Evolutionary conservation across 1,140 invertebrate genomes (phyloP), one percentile per base, ranked within the genome.

Genomic region (Drosophila prosaltans): DNA sequence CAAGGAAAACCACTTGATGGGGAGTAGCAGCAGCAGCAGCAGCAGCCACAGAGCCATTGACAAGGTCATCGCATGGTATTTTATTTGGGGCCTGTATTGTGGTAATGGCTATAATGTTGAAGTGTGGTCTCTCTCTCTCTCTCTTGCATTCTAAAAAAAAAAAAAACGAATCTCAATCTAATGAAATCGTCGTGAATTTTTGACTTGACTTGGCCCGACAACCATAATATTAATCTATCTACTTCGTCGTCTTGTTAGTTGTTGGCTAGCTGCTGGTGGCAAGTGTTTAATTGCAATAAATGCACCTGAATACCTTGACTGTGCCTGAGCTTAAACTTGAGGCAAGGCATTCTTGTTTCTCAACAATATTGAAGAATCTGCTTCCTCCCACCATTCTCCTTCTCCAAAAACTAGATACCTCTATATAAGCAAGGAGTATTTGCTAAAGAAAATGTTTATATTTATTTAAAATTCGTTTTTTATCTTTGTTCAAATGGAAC

Each of bases 231-330:
- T 73, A 68, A 68, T 69, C 62, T 36, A 36, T 65, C 72, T 66
- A 54, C 54, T 61, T 36, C 1, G 1, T 36, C 6, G 32, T 36
- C 78, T 84, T 85, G 81, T 84, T 85, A 80, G 77, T 76, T 83
- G 76, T 76, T 76, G 69, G 74, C 61, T 75, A 69, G 77, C 70
- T 71, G 65, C 71, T 77, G 83, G 80, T 77, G 84, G 75, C 84
- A 89, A 89, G 81, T 89, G 80, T 89, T 90, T 89, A 89, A 89
- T 89, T 89, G 84, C 84, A 89, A 89, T 89, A 89, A 89, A 89
- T 89, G 85, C 84, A 89, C 81, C 81, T 72, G 84, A 81, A 77
- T 71, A 77, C 84, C 84, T 89, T 89, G 82, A 81, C 80, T 74
- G 69, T 68, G 65, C 54, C 54, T 51, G 65, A 54, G 65, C 69